Evolutionary conservation across 2,888 invertebrate species (phyloP).

Genomic region (Zygogramma bicolorata): DNA sequence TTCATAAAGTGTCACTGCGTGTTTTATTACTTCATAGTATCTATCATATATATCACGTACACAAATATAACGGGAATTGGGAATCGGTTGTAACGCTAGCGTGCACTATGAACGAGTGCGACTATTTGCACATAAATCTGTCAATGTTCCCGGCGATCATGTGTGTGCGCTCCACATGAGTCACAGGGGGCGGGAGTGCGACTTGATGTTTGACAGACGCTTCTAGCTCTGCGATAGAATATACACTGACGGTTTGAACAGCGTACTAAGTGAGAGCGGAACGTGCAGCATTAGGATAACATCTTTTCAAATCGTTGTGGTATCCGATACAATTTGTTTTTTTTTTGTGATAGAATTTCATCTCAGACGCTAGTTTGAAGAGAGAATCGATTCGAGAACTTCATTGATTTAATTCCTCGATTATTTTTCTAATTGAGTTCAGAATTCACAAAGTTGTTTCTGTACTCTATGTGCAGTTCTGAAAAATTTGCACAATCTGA

Average conservation of each 20-base stretch:
- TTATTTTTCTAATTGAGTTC: too few relatives aligned
- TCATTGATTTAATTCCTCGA: too few relatives aligned
- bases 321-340: too few relatives aligned
- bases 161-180: conserved; percentile 32
- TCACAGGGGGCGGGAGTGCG: conserved; percentile 23
- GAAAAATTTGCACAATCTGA: too few relatives aligned
- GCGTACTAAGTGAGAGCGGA: too few relatives aligned
- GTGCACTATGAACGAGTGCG: conserved; percentile 34
- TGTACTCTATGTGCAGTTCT: too few relatives aligned
- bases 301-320: too few relatives aligned
- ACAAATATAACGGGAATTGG: conserved; percentile 46
- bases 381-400: too few relatives aligned
- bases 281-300: too few relatives aligned
- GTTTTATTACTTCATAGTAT: conserved; percentile 54
- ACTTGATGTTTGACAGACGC: conserved; percentile 48
- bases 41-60: conserved; percentile 48
- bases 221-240: not conserved
- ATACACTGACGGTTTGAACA: not conserved
- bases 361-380: too few relatives aligned
- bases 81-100: conserved; percentile 19
- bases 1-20: conserved; percentile 53
- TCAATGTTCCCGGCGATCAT: conserved; percentile 38
- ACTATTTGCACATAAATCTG: conserved; percentile 48
- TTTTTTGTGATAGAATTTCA: too few relatives aligned
- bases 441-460: too few relatives aligned